Evolutionary conservation across 1,140 invertebrate genomes (phyloP), one percentile per base, ranked within the genome.

Genomic region (Caenorhabditis briggsae): DNA sequence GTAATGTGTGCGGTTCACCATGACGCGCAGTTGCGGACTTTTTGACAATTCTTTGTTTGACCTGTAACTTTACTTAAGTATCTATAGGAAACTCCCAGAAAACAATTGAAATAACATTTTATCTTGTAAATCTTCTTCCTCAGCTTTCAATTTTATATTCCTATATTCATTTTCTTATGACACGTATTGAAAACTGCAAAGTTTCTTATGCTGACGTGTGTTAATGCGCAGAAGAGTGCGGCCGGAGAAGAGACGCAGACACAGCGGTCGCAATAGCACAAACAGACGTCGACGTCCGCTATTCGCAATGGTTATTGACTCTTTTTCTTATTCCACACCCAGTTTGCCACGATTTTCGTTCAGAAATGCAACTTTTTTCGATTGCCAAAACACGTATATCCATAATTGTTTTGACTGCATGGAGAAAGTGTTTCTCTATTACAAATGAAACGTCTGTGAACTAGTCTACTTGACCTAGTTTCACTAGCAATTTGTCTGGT

Each of bases 251-350:
- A 78, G 33, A 23, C 70, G 70, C 70, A 78, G 70, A 50, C 46
- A 78, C 11, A 53, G 33, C 33, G 33, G 33, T 18, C 41, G 11
- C 20, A 5, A 78, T 11, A 78, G 70, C 70, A 78, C 70, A 78
- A 78, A 78, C 70, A 78, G 70, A 78, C 70, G 70, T 78, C 70
- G 70, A 78, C 70, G 70, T 78, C 43, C 46, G 46, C 70, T 16
- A 53, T 78, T 78, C 70, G 12, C 46, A 23, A 23, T 78, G 70
- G 70, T 78, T 78, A 78, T 78, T 46, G 70, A 78, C 70, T 78
- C 70, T 78, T 53, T 53, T 53, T 20, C 46, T n/a, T 8, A 41
- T 20, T 8, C 46, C 43, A 33, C 64, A 18, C 20, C 64, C 33
- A 43, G 41, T n/a, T 50, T 53, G 33, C 70, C 70, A 50, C 43